These are phyloP conservation scores for Coracias cyanogaster DNA, from an alignment of 2,797 vertebrate genomes.

Conservation along the genomic window DNA sequence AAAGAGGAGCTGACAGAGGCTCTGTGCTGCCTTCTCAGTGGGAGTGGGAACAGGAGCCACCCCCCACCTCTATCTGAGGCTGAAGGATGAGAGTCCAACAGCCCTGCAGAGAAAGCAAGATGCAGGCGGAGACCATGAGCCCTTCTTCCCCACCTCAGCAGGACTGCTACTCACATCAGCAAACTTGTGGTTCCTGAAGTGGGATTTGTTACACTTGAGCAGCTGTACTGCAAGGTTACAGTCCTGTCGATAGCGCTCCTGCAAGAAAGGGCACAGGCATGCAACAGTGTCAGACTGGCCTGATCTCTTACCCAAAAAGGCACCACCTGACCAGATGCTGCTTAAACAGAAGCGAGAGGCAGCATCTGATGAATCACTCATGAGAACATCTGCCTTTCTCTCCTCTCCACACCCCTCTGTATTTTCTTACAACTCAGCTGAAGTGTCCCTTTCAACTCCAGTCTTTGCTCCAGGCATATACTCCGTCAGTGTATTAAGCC, in stretches of 20 bases:
- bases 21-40: constrained; percentile 15
- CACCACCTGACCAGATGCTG: not conserved
- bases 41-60: not conserved
- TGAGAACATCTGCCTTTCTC: not conserved
- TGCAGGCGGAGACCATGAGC: not conserved
- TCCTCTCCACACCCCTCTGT: not conserved
- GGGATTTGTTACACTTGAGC: constrained; percentile 98
- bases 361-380: not conserved
- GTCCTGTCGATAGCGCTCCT: constrained; percentile 97
- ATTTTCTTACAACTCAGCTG: not conserved
- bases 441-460: not conserved
- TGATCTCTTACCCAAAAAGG: not conserved
- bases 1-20: constrained; percentile 56
- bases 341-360: not conserved
- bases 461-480: not conserved
- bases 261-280: constrained; percentile 23
- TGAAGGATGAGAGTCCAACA: not conserved
- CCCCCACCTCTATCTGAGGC: not conserved
- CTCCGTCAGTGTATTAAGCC: not conserved
- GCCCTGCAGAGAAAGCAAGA: not conserved
- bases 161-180: constrained; percentile 89
- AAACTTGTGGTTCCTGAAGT: constrained; percentile 98
- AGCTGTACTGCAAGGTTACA: constrained; percentile 97
- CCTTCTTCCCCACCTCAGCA: not conserved
- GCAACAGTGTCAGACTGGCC: not conserved